phyloP scores from a whole-genome alignment of 2,888 invertebrate genomes.

The Zaprionus obscuricornis region DNA sequence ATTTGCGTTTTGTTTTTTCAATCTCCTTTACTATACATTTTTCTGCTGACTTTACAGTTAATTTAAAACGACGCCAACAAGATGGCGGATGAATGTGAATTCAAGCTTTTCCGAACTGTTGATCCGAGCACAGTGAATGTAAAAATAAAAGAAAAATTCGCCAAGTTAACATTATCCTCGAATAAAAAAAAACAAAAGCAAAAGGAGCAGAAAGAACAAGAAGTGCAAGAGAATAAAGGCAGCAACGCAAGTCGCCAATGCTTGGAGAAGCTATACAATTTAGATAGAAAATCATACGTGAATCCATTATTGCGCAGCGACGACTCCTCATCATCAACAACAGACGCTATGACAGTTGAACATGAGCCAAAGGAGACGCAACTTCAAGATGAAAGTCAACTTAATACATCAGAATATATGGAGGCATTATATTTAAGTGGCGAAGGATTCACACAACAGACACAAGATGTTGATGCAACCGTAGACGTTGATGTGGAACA shows the following conservation, averaged over 20 bases:
- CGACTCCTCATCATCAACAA: conserved; percentile 12
- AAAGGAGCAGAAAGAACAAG: background rate
- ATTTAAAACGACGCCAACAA: conserved; percentile 28
- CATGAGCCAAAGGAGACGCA: conserved; percentile 2
- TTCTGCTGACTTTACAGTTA: conserved; percentile 47
- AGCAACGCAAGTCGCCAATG: conserved; percentile 66
- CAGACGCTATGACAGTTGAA: conserved; percentile 6
- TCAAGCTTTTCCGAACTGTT: conserved; percentile 75
- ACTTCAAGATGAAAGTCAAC: background rate
- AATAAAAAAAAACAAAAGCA: conserved; percentile 40
- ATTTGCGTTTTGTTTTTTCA: conserved; percentile 15
- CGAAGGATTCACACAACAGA: conserved; percentile 51
- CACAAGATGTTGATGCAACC: conserved; percentile 1
- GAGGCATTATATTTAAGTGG: conserved; percentile 70
- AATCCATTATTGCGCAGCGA: conserved; percentile 57
- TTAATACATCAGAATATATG: conserved; percentile 65
- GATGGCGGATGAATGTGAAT: conserved; percentile 68
- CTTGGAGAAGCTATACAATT: conserved; percentile 45
- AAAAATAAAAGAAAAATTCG: conserved; percentile 78
- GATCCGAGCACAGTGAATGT: conserved; percentile 79
- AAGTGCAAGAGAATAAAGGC: conserved; percentile 20
- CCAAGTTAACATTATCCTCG: conserved; percentile 82
- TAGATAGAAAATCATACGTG: conserved; percentile 31
- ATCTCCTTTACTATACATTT: background rate
- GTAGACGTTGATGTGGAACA: conserved; percentile 52